Conservation (phyloP, 2,113 vertebrate genomes). For the Osmerus mordax region DNA sequence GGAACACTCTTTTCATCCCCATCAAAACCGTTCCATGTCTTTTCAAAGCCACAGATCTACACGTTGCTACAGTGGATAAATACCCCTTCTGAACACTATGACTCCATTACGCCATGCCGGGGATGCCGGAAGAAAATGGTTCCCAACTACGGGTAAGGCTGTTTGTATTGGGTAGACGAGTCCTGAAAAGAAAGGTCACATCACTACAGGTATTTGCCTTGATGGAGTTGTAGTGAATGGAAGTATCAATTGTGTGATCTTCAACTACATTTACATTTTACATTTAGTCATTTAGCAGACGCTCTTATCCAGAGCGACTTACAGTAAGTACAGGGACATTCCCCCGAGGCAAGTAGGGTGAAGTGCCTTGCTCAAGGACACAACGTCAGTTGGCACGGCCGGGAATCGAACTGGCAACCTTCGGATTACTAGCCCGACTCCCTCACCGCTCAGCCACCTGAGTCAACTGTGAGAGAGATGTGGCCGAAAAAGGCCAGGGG, state of each 20-base stretch:
- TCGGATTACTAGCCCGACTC: too few relatives aligned
- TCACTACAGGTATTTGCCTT: slow-evolving; percentile 6
- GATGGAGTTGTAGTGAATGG: background rate
- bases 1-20: slow-evolving; percentile 62
- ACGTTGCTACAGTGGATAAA: slow-evolving; percentile 5
- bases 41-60: slow-evolving; percentile 13
- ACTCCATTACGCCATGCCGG: background rate
- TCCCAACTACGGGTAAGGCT: background rate
- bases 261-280: too few relatives aligned
- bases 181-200: slow-evolving; percentile 7
- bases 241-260: slow-evolving; percentile 3
- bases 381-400: too few relatives aligned
- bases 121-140: background rate
- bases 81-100: background rate
- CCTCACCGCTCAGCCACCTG: too few relatives aligned
- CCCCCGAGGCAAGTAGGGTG: too few relatives aligned
- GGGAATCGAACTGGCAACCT: too few relatives aligned
- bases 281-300: too few relatives aligned
- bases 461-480: background rate
- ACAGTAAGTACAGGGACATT: too few relatives aligned
- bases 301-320: too few relatives aligned
- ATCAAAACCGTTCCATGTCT: slow-evolving; percentile 59
- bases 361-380: too few relatives aligned
- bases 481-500: background rate
- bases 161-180: too few relatives aligned